Evolutionary conservation across 2,888 invertebrate species (phyloP).

Genomic region (Trissonchulus latispiculum): DNA sequence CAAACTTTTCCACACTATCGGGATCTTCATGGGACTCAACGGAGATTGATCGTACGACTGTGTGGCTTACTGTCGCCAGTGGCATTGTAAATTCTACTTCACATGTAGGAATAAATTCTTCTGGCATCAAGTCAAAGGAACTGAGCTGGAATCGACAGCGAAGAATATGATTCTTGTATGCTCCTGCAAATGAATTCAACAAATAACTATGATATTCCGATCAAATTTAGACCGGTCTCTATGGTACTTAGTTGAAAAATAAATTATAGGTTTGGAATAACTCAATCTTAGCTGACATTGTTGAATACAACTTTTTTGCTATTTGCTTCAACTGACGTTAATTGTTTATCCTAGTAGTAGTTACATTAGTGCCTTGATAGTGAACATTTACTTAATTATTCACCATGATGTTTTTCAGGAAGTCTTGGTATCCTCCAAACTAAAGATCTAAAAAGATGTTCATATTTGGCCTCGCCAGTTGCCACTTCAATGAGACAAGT

Average conservation of each 20-base stretch:
- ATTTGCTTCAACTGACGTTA: too few species aligned
- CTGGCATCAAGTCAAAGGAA: conserved; percentile 93
- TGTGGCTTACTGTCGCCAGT: conserved; percentile 81
- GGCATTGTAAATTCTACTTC: conserved; percentile 98
- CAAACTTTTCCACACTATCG: conserved; percentile 94
- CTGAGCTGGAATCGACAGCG: conserved; percentile 87
- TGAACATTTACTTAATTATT: too few species aligned
- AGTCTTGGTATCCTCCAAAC: conserved; percentile 96
- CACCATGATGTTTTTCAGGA: conserved; percentile 97
- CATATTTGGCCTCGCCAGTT: conserved; percentile 89
- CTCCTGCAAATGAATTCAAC: conserved; percentile 57
- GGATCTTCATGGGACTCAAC: conserved; percentile 51
- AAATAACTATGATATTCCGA: conserved; percentile 83
- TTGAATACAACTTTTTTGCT: too few species aligned
- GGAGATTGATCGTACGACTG: conserved; percentile 75
- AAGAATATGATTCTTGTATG: conserved; percentile 93
- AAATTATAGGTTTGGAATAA: too few species aligned
- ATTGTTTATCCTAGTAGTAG: too few species aligned
- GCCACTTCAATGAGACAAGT: conserved; percentile 88
- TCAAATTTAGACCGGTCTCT: too few species aligned
- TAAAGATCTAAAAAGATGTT: conserved; percentile 90
- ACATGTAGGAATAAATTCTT: conserved; percentile 73
- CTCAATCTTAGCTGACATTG: too few species aligned
- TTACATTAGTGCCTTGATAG: too few species aligned
- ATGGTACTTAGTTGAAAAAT: too few species aligned